Evolutionary conservation across 1,140 invertebrate species (phyloP), one percentile per base, ranked within the genome.

Genomic region (Oncopodura yosiiana): DNA sequence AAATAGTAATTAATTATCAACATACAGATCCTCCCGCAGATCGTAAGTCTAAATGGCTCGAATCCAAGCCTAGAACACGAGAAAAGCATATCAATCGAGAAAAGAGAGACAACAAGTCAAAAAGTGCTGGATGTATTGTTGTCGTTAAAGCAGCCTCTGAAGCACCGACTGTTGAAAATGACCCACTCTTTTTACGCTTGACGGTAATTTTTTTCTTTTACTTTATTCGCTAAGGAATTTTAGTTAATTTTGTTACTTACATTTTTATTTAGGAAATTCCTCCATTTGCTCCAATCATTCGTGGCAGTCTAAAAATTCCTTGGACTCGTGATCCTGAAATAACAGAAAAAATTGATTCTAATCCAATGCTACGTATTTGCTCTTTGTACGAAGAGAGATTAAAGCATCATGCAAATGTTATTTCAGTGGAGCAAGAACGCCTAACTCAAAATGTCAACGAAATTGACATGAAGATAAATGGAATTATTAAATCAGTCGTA

Each of bases 241-340:
- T 16, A 34, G 51, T 50, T 52, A 24, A 48, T 60, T 51, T 24
- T 11, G 32, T 18, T 6, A 24, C 19, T 50, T 19, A 9, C 6
- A 11, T 45, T 51, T 39, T 37, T 45, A 71, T 70, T 2, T 71
- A 85, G 71, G 82, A 75, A 61, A 89, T 94, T 61, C 90, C 91
- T 9, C 86, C 88, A 70, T 94, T 96, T 69, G 71, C 93, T 44
- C 92, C 92, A 1, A 91, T 95, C 21, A 88, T 96, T 79, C 70
- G 87, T 37, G 87, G 87, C 8, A 89, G 89, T 0, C 69, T 94
- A 2, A 90, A 87, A 56, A 72, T 91, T 39, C 87, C 89, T 0
- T 86, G 85, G 26, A 82, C 84, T 1, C 75, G 86, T 42, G 91
- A 94, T 71, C 81, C 84, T 0, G 91, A 94, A 69, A 79, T 92